phyloP scores from a whole-genome alignment of 30 jellyfish, hydroid and myxozoan genomes.

The Chironex yamaguchii region DNA sequence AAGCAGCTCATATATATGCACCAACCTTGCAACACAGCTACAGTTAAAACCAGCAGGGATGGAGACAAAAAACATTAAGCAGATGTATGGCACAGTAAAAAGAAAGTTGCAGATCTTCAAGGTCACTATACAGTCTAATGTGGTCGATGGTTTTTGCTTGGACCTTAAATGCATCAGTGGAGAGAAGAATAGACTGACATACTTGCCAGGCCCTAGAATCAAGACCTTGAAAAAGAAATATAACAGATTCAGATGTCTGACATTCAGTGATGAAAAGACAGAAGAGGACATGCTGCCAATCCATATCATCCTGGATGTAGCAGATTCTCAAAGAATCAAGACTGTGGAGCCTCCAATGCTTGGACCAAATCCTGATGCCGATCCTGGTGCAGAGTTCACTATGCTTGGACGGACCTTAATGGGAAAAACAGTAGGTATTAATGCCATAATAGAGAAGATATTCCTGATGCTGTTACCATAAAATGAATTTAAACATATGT shows the following conservation, averaged over 20 bases:
- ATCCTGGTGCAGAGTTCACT: slow-evolving; percentile 80
- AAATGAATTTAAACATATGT: slow-evolving; percentile 59
- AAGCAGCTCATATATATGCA: slow-evolving; percentile 45
- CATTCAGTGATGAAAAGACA: slow-evolving; percentile 54
- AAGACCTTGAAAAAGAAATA: slow-evolving; percentile 32
- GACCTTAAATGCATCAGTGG: slow-evolving; percentile 41
- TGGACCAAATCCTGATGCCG: slow-evolving; percentile 76
- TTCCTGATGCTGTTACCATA: slow-evolving; percentile 56
- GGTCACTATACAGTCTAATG: slow-evolving; percentile 11
- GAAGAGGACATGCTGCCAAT: slow-evolving; percentile 68
- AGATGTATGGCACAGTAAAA: slow-evolving; percentile 45
- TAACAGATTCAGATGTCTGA: slow-evolving; percentile 25
- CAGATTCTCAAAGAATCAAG: slow-evolving; percentile 71
- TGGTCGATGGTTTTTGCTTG: slow-evolving; percentile 22
- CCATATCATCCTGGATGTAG: slow-evolving; percentile 62
- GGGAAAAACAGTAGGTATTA: slow-evolving; percentile 49
- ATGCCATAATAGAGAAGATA: slow-evolving; percentile 42
- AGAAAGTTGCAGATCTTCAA: slow-evolving; percentile 23
- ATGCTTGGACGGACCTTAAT: slow-evolving; percentile 75
- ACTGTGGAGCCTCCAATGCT: slow-evolving; percentile 66
- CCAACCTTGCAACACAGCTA: slow-evolving; percentile 20
- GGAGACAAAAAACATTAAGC: slow-evolving; percentile 27
- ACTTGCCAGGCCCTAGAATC: slow-evolving; percentile 53
- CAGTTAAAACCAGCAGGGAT: slow-evolving; percentile 1
- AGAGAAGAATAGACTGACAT: slow-evolving; percentile 35